Percentiles rank a stretch among this genome's conserved stretches.
Evolutionary conservation across 2,797 vertebrate species (phyloP).

Genomic region (Passerculus sandwichensis): DNA sequence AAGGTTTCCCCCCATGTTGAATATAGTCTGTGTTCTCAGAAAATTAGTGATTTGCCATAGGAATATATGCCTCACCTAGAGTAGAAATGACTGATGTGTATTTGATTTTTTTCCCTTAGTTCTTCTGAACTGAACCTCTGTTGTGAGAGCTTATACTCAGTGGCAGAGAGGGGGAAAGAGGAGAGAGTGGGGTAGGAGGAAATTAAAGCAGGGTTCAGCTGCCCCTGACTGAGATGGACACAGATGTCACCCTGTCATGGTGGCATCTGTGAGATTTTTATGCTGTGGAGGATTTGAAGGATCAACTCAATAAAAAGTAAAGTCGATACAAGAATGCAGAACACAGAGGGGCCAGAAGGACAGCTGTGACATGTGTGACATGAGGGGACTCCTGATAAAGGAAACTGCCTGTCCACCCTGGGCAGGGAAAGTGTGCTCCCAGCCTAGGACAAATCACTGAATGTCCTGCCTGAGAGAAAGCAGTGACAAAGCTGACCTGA

Average conservation of each 20-base stretch:
- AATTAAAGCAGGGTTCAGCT: not conserved
- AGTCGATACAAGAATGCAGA: not conserved
- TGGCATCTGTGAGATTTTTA: slow-evolving; percentile 18
- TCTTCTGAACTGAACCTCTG: not conserved
- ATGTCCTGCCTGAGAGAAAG: not conserved
- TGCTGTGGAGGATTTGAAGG: not conserved
- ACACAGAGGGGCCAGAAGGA: not conserved
- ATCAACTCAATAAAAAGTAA: not conserved
- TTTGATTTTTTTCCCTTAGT: not conserved
- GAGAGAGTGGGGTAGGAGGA: not conserved
- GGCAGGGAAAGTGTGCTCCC: not conserved
- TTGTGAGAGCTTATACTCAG: not conserved
- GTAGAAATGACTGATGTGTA: not conserved
- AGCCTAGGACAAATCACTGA: not conserved
- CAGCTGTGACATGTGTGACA: not conserved
- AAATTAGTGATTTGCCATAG: not conserved
- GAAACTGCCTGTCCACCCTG: not conserved
- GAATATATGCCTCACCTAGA: not conserved
- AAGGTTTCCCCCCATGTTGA: not conserved
- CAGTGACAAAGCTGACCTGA: not conserved
- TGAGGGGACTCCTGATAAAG: not conserved
- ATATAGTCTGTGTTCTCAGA: not conserved
- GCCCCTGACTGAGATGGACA: not conserved
- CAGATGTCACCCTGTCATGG: not conserved
- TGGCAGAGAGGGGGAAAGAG: not conserved